A percentile compares a stretch with the other conserved stretches of the same genome.
Conservation (phyloP, 2,113 vertebrate species). For the Daphoenositta chrysoptera region DNA sequence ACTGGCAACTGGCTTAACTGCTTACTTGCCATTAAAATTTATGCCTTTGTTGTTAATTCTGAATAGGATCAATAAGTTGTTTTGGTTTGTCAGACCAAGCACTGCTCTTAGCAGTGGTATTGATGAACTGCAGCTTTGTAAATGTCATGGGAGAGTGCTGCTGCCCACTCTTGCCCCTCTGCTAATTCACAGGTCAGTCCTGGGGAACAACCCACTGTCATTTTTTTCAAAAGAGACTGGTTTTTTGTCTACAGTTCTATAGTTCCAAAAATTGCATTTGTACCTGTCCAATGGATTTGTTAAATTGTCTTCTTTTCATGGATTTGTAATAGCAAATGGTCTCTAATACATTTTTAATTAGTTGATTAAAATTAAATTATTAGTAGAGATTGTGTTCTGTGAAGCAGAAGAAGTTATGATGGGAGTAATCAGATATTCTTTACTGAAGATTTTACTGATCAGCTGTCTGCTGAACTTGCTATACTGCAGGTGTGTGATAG, state of each 20-base stretch:
- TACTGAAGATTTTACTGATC: slow-evolving; percentile 10
- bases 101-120: slow-evolving; percentile 25
- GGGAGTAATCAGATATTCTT: slow-evolving; percentile 6
- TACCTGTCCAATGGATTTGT: background rate
- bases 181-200: background rate
- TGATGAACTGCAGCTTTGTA: slow-evolving; percentile 39
- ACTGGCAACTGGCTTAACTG: background rate
- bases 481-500: background rate
- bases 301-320: background rate
- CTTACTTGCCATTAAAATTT: background rate
- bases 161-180: slow-evolving; percentile 9
- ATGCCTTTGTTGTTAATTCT: background rate
- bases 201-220: background rate
- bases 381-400: slow-evolving; percentile 2
- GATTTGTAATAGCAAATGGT: background rate
- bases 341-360: slow-evolving; percentile 16
- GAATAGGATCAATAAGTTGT: background rate
- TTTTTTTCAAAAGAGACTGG: slow-evolving; percentile 2
- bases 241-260: slow-evolving; percentile 17
- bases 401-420: slow-evolving; percentile 20
- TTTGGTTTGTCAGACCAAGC: slow-evolving; percentile 19
- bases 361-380: slow-evolving; percentile 11
- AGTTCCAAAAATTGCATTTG: slow-evolving; percentile 17
- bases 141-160: background rate
- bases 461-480: background rate